Evolutionary conservation across 2,888 invertebrate species (phyloP), one percentile per base, ranked within the genome.

Genomic region (Sphecodes monilicornis): DNA sequence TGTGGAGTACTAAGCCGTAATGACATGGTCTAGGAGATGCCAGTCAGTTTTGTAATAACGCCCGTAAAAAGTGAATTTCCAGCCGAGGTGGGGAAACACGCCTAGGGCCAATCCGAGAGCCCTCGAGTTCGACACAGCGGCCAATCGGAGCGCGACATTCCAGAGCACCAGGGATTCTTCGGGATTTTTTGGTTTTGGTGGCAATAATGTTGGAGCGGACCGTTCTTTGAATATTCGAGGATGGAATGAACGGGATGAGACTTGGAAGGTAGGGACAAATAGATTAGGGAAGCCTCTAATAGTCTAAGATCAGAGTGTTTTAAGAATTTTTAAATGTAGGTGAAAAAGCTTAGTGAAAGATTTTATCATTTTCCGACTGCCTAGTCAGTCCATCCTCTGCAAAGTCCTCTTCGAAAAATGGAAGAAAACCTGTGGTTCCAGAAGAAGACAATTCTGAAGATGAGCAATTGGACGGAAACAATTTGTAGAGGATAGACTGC

Each of bases 21-120:
- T 94, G 94, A 94, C 94, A 94, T 94, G 94, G 93, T 94, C 94
- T 94, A 94, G 93, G 93, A 94, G 94, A 94, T 93, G 93, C 94
- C 92, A 92, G 94, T 94, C 93, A 93, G 94, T 94, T 94, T 94
- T 94, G 94, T 94, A 94, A 94, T 94, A 94, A 93, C 92, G 89
- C 88, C 91, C 90, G 94, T 94, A 94, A 94, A 94, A 94, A 94
- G 94, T 94, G 94, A 94, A 94, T 94, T 94, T 94, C 92, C 92
- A 91, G 16, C 87, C 84, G 76, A 93, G 94, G 94, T 94, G 94
- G 94, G 94, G 94, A 94, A 94, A 94, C 91, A 90, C 86, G 90
- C 89, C 89, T 91, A 88, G 91, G 91, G 92, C 94, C 93, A 93
- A 94, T 94, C 91, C 91, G 90, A 88, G 90, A 87, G 88, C 84